These are phyloP conservation scores for Lepus townsendii DNA, from an alignment of 2,797 vertebrate species.

Conservation along the genomic window DNA sequence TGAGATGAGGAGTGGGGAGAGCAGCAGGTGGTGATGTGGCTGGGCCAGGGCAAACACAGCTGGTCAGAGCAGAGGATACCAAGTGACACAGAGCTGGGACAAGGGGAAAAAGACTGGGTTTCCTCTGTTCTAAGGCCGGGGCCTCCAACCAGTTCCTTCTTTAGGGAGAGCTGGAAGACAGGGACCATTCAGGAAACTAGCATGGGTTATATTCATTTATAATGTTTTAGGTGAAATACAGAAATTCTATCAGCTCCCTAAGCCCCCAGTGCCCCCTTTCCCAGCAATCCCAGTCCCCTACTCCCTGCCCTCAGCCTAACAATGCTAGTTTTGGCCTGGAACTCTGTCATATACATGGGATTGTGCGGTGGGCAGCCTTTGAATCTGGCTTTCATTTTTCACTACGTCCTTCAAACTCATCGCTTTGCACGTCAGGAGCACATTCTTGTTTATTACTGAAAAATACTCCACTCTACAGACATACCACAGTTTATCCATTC, in stretches of 20 bases:
- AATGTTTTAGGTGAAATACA: not conserved
- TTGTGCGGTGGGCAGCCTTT: rapidly evolving
- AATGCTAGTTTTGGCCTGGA: not conserved
- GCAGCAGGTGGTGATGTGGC: not conserved
- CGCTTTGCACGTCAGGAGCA: not conserved
- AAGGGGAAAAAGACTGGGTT: rapidly evolving
- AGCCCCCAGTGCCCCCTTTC: not conserved
- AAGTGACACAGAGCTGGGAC: rapidly evolving
- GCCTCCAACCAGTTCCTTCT: not conserved
- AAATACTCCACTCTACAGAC: no score
- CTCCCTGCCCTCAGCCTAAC: not conserved
- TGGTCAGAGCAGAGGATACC: not conserved
- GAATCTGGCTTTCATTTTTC: not conserved
- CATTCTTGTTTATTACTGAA: no score
- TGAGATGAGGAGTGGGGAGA: not conserved
- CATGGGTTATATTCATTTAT: no score
- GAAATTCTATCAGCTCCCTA: not conserved
- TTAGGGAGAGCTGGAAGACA: not conserved
- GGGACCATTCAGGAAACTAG: not conserved
- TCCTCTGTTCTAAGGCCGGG: not conserved
- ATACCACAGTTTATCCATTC: not conserved
- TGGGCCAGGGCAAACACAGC: not conserved
- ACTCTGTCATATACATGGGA: not conserved
- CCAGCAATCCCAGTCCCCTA: not conserved
- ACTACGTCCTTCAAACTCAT: not conserved